A percentile compares a stretch with the other conserved stretches of the same genome.
Evolutionary conservation across 2,113 vertebrate genomes (phyloP).

Genomic region (sheep (Ovis aries)): ARS-UI_Ramb_v3.0 NC_056077.1:1372001-1372500

Average conservation of each 20-base stretch:
- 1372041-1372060: neutral
- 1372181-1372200: conserved; percentile 77
- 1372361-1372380: neutral
- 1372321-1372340: neutral
- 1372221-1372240: conserved; percentile 73
- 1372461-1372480: neutral
- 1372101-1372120: neutral
- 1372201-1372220: conserved; percentile 77
- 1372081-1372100: neutral
- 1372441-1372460: too few relatives aligned
- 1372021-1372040: neutral
- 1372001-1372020: neutral
- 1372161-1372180: conserved; percentile 80
- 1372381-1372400: fast-evolving
- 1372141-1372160: conserved; percentile 73
- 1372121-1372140: conserved; percentile 76
- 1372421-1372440: neutral
- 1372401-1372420: neutral
- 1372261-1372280: neutral
- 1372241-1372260: conserved; percentile 10
- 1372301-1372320: neutral
- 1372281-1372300: neutral
- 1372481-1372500: too few relatives aligned
- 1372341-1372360: neutral
- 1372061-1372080: neutral